Evolutionary conservation across 1,140 invertebrate species (phyloP), one percentile per base, ranked within the genome.

Genomic region (Lordiphosa collinella): DNA sequence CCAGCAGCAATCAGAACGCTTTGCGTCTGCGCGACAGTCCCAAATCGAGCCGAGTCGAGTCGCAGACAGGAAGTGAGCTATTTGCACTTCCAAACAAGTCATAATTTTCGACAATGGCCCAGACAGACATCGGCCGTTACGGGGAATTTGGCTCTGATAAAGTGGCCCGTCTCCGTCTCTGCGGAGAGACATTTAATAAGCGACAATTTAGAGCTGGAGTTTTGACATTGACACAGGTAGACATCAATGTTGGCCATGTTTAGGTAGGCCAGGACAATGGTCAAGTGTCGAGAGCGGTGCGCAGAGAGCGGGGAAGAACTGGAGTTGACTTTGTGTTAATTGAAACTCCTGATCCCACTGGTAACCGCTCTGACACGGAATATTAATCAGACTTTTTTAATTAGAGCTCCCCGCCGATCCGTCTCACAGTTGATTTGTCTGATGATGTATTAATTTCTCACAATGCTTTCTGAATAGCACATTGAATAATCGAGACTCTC

Each of bases 71-170:
- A 84, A 84, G 78, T 84, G 56, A 72, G 79, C 78, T 84, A 84
- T 84, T 84, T 84, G 78, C 79, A 84, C 78, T 78, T 82, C 60
- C 60, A 85, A 84, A 84, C 78, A 84, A 84, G 79, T 84, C 78
- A 84, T 84, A 84, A 84, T 84, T 84, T 84, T 84, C 79, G 78
- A 75, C 67, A 82, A 67, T 65, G 47, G 46, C 13, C 50, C 43
- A 49, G 40, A 46, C 54, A 43, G 34, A 52, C 61, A 56, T 31
- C 57, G 48, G 40, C 47, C 47, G 68, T 73, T 84, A 78, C 72
- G 63, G 72, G 67, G 78, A 84, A 82, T 84, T 76, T 34, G 34
- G 55, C 58, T 67, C 53, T 68, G 65, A 68, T 68, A 68, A 68
- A 68, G 65, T 68, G 63, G 63, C 65, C 41, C 60, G 59, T 57